Evolutionary conservation across 2,797 vertebrate species (phyloP).

Genomic region (Epinephelus awoara): DNA sequence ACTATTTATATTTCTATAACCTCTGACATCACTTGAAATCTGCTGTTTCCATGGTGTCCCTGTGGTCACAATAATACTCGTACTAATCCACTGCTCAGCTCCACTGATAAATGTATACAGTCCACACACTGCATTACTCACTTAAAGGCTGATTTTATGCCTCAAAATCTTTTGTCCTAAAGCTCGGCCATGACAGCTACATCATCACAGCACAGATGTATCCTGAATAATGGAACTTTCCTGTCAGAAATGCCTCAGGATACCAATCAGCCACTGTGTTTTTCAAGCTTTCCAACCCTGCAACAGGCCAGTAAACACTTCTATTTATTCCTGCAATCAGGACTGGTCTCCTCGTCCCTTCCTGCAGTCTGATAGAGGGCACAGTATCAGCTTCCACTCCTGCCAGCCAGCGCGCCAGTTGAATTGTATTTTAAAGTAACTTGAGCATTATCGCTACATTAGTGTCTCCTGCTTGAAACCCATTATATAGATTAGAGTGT

Average conservation of each 20-base stretch:
- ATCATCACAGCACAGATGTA: conserved; percentile 1
- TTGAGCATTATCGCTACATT: conserved; percentile 51
- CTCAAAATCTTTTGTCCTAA: conserved; percentile 4
- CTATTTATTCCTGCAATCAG: conserved; percentile 34
- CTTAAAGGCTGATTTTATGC: conserved; percentile 11
- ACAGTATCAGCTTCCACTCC: conserved; percentile 53
- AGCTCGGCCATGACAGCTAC: not conserved
- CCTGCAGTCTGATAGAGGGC: not conserved
- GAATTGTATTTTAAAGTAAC: conserved; percentile 61
- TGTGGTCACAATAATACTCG: not conserved
- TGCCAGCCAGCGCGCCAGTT: conserved; percentile 13
- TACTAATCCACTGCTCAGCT: conserved; percentile 9
- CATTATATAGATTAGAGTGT: conserved; percentile 67
- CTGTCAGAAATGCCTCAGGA: conserved; percentile 13
- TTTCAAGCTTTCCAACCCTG: conserved; percentile 28
- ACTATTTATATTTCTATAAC: not conserved
- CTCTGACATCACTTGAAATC: conserved; percentile 35
- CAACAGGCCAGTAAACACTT: conserved; percentile 10
- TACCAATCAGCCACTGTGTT: conserved; percentile 29
- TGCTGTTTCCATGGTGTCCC: conserved; percentile 5
- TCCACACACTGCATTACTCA: conserved; percentile 5
- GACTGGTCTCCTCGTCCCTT: not conserved
- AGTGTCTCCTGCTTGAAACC: conserved; percentile 46
- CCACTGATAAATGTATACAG: not conserved
- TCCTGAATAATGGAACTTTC: conserved; percentile 23